Percentiles rank a stretch among this genome's conserved stretches.
These are phyloP conservation scores for Gisinianus flammeolus DNA, from an alignment of 2,888 invertebrate genomes.

Conservation along the genomic window DNA sequence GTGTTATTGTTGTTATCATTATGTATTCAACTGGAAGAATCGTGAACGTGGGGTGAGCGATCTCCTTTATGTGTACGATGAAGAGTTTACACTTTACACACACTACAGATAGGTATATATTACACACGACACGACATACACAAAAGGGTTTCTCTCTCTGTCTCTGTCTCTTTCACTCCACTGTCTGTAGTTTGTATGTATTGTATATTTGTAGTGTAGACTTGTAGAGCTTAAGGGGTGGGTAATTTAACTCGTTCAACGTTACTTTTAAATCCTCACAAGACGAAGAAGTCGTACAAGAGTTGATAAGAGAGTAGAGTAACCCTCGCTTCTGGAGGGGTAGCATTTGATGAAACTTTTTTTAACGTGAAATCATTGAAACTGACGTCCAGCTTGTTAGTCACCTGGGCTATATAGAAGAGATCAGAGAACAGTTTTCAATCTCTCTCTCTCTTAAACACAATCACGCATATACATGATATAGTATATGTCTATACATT, in stretches of 20 bases:
- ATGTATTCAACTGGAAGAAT: neutral
- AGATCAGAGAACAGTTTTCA: neutral
- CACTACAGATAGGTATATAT: neutral
- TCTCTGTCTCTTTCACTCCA: neutral
- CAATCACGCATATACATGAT: neutral
- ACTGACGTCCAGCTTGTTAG: slow-evolving; percentile 14
- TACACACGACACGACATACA: too few relatives aligned
- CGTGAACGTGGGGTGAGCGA: neutral
- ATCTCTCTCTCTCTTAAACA: neutral
- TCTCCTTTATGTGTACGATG: neutral
- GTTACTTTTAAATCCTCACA: slow-evolving; percentile 14
- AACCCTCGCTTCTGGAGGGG: slow-evolving; percentile 31
- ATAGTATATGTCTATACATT: neutral
- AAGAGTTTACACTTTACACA: neutral
- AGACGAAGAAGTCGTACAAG: slow-evolving; percentile 18
- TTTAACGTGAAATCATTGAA: neutral
- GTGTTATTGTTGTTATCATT: neutral
- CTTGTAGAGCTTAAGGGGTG: slow-evolving; percentile 12
- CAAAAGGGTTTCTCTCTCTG: too few relatives aligned
- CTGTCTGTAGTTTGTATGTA: neutral
- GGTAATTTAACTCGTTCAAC: slow-evolving; percentile 28
- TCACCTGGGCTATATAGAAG: slow-evolving; percentile 2
- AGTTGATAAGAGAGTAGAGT: slow-evolving; percentile 16
- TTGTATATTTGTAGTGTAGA: too few relatives aligned
- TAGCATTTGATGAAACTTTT: slow-evolving; percentile 13